Evolutionary conservation across 2,888 invertebrate genomes (phyloP).

Genomic region (Marasmarcha lunaedactyla): DNA sequence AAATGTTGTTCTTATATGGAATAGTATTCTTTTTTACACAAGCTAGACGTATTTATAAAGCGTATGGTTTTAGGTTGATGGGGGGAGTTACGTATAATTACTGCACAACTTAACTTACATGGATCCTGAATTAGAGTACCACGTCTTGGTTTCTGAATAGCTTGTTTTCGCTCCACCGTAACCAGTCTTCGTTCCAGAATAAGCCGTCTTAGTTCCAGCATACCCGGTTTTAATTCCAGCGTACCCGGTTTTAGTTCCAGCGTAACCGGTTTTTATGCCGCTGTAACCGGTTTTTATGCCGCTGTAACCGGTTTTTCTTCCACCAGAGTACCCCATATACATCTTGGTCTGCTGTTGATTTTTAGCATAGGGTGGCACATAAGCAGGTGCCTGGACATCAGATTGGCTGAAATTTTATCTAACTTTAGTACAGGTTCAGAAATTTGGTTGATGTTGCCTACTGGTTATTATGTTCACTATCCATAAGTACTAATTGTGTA

Average conservation of each 20-base stretch:
- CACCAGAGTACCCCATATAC: constrained; percentile 11
- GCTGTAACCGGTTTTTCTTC: constrained; percentile 20
- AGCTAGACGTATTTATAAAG: no score
- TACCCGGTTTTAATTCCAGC: constrained; percentile 16
- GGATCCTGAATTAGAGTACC: constrained; percentile 32
- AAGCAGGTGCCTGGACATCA: constrained; percentile 47
- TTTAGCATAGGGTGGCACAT: constrained; percentile 38
- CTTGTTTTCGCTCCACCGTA: constrained; percentile 22
- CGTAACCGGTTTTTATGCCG: constrained; percentile 22
- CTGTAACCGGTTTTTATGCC: constrained; percentile 21
- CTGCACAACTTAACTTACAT: no score
- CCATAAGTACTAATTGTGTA: no score
- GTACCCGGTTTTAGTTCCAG: constrained; percentile 20
- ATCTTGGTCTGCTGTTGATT: constrained; percentile 23
- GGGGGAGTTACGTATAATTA: no score
- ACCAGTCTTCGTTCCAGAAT: constrained; percentile 14
- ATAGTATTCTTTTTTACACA: no score
- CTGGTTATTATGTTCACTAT: no score
- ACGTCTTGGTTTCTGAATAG: constrained; percentile 24
- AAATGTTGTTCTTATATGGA: no score
- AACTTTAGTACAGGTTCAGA: no score
- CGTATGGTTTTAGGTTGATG: no score
- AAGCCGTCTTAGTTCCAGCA: constrained; percentile 14
- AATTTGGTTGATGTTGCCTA: no score
- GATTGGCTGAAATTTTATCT: constrained; percentile 34